These are phyloP conservation scores for Lagorchestes hirsutus DNA, from an alignment of 2,797 vertebrate genomes.

Conservation along the genomic window DNA sequence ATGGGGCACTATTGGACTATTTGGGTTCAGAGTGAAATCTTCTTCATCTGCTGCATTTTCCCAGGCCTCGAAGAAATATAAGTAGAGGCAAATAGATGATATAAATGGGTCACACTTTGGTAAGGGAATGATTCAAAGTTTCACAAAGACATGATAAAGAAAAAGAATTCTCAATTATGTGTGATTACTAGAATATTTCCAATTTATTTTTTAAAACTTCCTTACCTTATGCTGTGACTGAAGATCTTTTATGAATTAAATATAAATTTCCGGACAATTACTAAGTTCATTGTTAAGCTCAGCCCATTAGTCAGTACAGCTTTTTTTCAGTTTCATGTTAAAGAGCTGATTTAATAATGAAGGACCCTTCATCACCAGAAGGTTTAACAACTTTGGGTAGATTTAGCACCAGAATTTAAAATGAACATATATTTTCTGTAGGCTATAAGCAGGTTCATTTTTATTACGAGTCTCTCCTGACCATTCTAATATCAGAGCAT, in stretches of 20 bases:
- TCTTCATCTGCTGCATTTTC: neutral
- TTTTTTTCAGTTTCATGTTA: conserved; percentile 72
- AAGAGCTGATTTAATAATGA: conserved; percentile 70
- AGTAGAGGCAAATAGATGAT: neutral
- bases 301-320: conserved; percentile 75
- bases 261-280: conserved; percentile 84
- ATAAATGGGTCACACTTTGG: neutral
- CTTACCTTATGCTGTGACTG: conserved; percentile 80
- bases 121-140: conserved; percentile 76
- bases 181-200: conserved; percentile 79
- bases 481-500: neutral
- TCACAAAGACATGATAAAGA: conserved; percentile 80
- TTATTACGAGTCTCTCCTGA: neutral
- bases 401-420: conserved; percentile 65
- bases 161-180: conserved; percentile 81
- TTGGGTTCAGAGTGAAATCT: neutral
- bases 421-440: conserved; percentile 40
- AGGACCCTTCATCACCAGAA: conserved; percentile 73
- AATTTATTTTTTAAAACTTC: conserved; percentile 81
- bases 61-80: neutral
- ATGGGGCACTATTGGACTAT: neutral
- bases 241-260: conserved; percentile 83
- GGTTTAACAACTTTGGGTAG: conserved; percentile 72
- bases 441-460: neutral
- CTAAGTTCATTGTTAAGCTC: conserved; percentile 81